Evolutionary conservation across 2,888 invertebrate genomes (phyloP).

Genomic region (Oligia latruncula): DNA sequence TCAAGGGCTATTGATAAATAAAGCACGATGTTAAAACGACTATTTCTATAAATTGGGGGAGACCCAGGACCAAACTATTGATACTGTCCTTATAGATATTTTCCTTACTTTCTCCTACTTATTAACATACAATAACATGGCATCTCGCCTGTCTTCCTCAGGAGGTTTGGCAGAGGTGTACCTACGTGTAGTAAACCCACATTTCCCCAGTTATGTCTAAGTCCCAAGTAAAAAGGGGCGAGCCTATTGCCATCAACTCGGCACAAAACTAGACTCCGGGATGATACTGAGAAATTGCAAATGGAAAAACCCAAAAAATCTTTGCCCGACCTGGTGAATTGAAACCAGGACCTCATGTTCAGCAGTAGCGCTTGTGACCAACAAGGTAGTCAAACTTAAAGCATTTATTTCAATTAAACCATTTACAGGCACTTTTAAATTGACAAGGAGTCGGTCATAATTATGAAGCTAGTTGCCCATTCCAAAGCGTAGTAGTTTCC

Average conservation of each 20-base stretch:
- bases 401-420: no score
- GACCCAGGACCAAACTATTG: not conserved
- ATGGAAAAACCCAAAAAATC: not conserved
- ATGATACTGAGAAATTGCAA: not conserved
- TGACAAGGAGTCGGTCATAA: no score
- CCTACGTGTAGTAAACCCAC: not conserved
- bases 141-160: not conserved
- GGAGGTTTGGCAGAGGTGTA: not conserved
- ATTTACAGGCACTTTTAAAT: no score
- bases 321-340: no score
- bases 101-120: not conserved
- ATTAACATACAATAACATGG: not conserved
- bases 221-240: no score
- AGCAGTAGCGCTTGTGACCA: no score
- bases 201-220: not conserved
- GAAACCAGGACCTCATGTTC: no score
- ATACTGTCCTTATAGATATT: not conserved
- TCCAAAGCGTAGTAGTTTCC: no score
- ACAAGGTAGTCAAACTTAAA: no score
- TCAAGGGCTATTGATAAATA: constrained; percentile 16
- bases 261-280: no score
- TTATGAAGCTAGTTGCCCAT: no score
- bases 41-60: not conserved
- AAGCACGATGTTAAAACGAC: not conserved
- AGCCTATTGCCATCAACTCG: no score